A percentile compares a stretch with the other conserved stretches of the same genome.
Conservation (phyloP, 2,797 vertebrate genomes). For the Brachymystax lenok region DNA sequence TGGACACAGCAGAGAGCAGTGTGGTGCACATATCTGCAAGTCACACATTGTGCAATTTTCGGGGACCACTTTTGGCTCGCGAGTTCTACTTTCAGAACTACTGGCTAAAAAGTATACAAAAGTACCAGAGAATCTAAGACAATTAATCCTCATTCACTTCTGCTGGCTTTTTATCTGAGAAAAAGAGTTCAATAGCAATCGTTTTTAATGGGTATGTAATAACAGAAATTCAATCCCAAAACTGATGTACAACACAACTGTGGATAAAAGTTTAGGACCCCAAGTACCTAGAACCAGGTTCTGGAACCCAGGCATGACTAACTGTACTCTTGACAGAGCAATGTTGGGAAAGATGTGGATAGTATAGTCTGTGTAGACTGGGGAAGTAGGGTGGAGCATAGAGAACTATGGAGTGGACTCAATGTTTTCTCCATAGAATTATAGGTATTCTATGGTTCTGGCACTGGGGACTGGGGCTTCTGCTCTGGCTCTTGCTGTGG, state of each 20-base stretch:
- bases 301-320: neutral
- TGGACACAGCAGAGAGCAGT: too few species aligned
- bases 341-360: neutral
- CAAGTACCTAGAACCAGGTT: neutral
- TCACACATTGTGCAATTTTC: too few species aligned
- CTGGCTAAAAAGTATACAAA: too few species aligned
- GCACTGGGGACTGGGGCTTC: slow-evolving; percentile 29
- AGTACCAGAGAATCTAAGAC: too few species aligned
- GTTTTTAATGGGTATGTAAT: neutral
- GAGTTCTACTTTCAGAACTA: too few species aligned
- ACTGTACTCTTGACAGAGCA: too few species aligned
- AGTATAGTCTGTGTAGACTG: neutral
- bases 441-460: slow-evolving; percentile 34
- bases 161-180: neutral
- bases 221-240: neutral
- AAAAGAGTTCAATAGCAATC: neutral
- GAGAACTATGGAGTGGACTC: too few species aligned
- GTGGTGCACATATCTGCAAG: too few species aligned
- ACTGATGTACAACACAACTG: neutral
- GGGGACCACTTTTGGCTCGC: too few species aligned
- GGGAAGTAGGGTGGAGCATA: neutral
- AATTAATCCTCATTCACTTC: neutral
- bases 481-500: slow-evolving; percentile 22
- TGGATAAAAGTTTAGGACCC: too few species aligned
- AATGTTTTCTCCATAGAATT: neutral